These are phyloP conservation scores for Drosophila lowei DNA, from an alignment of 1,140 invertebrate species.

Conservation along the genomic window DNA sequence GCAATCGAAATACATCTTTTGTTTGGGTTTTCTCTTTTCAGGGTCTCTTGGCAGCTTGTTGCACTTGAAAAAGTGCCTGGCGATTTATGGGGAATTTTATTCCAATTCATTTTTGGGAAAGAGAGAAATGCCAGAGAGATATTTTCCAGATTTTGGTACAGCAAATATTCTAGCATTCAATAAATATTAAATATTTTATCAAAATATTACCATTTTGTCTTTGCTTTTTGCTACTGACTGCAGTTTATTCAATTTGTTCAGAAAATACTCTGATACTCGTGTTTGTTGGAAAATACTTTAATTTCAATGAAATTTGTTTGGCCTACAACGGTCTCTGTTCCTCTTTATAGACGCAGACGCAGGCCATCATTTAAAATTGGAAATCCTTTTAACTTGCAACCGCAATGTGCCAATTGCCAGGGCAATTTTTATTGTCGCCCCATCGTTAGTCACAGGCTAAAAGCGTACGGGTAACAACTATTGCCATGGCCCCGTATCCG, in stretches of 20 bases:
- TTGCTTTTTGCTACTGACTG: too few relatives aligned
- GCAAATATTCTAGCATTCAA: too few relatives aligned
- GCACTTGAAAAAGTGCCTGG: conserved; percentile 6
- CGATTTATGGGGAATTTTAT: conserved; percentile 10
- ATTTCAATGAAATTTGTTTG: too few relatives aligned
- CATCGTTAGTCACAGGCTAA: conserved; percentile 68
- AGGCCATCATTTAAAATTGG: conserved; percentile 61
- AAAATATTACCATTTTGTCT: too few relatives aligned
- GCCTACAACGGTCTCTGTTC: too few relatives aligned
- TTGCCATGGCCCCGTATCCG: conserved; percentile 44
- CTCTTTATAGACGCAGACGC: neutral
- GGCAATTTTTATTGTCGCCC: conserved; percentile 71
- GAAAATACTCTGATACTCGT: too few relatives aligned
- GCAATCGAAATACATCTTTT: conserved; percentile 65
- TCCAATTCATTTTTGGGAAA: conserved; percentile 13
- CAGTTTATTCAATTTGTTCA: too few relatives aligned
- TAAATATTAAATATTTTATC: too few relatives aligned
- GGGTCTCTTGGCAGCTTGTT: conserved; percentile 21
- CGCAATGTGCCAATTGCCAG: conserved; percentile 76
- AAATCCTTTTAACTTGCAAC: conserved; percentile 73
- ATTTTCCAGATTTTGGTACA: too few relatives aligned
- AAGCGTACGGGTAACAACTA: conserved; percentile 59
- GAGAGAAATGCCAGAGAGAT: too few relatives aligned
- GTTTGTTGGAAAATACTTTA: too few relatives aligned
- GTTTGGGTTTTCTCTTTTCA: conserved; percentile 6